A percentile compares a stretch with the other conserved stretches of the same genome.
Conservation (phyloP, 2,888 invertebrate genomes). For the Chrysolina haemoptera region DNA sequence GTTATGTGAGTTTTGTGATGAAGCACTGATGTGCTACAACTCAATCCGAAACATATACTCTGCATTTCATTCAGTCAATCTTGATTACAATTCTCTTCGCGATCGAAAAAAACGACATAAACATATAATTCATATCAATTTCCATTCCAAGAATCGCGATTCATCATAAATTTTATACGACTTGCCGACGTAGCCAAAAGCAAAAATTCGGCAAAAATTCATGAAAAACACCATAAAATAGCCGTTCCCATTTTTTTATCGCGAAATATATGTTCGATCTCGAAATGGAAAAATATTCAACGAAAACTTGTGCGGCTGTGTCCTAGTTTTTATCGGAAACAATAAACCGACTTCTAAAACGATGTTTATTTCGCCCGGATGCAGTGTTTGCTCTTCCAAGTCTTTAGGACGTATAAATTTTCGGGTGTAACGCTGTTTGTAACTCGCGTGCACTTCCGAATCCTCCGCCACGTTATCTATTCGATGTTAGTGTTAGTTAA, state of each 20-base stretch:
- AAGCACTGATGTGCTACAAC: too few species aligned
- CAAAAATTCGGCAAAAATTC: constrained; percentile 8
- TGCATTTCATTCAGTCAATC: not conserved
- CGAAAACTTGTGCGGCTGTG: constrained; percentile 34
- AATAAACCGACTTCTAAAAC: constrained; percentile 29
- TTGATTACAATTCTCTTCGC: not conserved
- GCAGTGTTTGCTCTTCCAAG: constrained; percentile 27
- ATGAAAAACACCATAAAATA: constrained; percentile 13
- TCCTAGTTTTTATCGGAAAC: constrained; percentile 40
- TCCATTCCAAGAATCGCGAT: not conserved
- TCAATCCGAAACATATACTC: not conserved
- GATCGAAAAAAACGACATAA: not conserved
- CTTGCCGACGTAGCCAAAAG: not conserved
- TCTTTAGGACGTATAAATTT: constrained; percentile 39
- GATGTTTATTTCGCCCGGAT: constrained; percentile 41
- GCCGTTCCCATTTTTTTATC: constrained; percentile 15
- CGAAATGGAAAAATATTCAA: constrained; percentile 35
- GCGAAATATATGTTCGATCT: constrained; percentile 2
- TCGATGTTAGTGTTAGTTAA: constrained; percentile 13
- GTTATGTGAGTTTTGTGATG: too few species aligned
- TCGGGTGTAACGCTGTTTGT: constrained; percentile 2
- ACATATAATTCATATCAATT: not conserved
- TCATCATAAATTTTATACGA: constrained; percentile 3
- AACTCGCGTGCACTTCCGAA: constrained; percentile 7
- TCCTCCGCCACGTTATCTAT: constrained; percentile 23